Base-by-base conservation (phyloP, 2,113 vertebrate species). In the Lates calcarifer region DNA sequence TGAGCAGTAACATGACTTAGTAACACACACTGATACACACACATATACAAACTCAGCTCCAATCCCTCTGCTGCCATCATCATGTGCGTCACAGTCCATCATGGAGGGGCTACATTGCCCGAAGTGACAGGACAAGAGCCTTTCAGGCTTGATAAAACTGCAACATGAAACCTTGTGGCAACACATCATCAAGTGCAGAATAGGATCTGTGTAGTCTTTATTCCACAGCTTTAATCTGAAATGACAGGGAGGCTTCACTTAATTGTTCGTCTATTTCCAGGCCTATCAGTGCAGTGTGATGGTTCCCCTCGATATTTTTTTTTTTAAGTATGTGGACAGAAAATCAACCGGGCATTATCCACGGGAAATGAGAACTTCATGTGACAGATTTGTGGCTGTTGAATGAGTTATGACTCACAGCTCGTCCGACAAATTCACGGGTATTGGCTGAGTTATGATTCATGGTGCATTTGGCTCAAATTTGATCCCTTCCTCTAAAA, bases 301-400 rank as follows among this genome's bases (percentile, higher is more conserved):
- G 26, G 5, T 53, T 26, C 63, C 58, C 28, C n/a, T n/a, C 17
- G 18, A 29, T 66, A 39, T 22, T n/a, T 55, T 20, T 37, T 12
- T 12, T 7, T 79, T 22, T 3, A 64, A 73, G 22, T 5, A 8
- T 29, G 51, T 12, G 41, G 65, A 60, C 35, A 31, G 65, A 65
- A 62, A 85, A 86, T 79, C 65, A 33, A 82, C 45, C 64, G 29
- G 71, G 26, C 55, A 13, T 72, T 43, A 58, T 71, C 53, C 45
- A 14, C 20, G 18, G 43, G 64, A 77, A 82, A 79, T 74, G 69
- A 84, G 24, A 85, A 68, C 63, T 80, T 68, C 11, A 12, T 78
- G 77, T 66, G 76, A 75, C 83, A 85, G 83, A 83, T 88, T 65
- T 79, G 55, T 65, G 77, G 77, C 68, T 53, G 82, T 29, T 24